Base-by-base conservation (phyloP, 2,888 invertebrate species). In the Dyspetes luteomarginatus region DNA sequence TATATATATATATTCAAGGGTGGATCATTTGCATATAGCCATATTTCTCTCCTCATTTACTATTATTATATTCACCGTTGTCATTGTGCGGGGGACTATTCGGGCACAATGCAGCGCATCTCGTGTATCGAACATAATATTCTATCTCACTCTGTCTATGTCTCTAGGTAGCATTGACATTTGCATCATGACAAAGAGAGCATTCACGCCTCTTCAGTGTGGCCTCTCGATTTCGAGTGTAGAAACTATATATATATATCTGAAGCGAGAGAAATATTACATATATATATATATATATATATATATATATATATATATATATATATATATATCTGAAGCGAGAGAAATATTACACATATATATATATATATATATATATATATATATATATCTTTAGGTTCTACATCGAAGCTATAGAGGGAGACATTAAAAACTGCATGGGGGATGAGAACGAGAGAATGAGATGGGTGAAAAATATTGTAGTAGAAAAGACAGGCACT, bases 41-140 rank as follows among this genome's bases (percentile, higher is more conserved):
- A 90, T 90, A 91, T 90, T 90, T 90, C 90, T 90, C 86, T 85
- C 81, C 87, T 91, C 89, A 91, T 91, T 82, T 91, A 90, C 87
- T 87, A 89, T 90, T 90, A 89, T 90, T 90, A 89, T 90, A 88
- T 83, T 85, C 84, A 65, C 76, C 64, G 85, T 48, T 55, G 85
- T 84, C 81, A 88, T 88, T 89, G 88, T 87, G 83, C 84, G 75
- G 19, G 48, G 58, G 76, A 75, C 62, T n/a, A 82, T 64, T 68
- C 60, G 78, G 83, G 83, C 85, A 87, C 87, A 87, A 88, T 87
- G 86, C 82, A 65, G 45, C 79, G 64, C 52, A 52, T 73, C 68
- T 60, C 24, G 72, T 83, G 83, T 83, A 82, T 84, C 83, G 62
- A 24, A 28, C 17, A 28, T 69, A 58, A n/a, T 45, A 69, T 69